A percentile compares a stretch with the other conserved stretches of the same genome.
phyloP scores from a whole-genome alignment of 2,113 vertebrate genomes.

The Ammospiza nelsoni region DNA sequence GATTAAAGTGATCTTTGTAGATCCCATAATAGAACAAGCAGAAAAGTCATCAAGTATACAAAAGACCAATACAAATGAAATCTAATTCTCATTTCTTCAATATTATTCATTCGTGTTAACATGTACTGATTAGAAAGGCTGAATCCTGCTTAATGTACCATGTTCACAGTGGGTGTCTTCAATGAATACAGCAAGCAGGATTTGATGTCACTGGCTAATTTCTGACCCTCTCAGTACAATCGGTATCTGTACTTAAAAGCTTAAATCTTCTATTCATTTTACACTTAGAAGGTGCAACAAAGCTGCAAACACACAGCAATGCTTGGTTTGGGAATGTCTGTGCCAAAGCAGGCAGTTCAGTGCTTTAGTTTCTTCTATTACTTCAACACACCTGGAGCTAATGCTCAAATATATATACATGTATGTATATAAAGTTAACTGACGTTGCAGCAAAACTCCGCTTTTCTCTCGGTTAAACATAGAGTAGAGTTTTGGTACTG shows the following conservation, averaged over 20 bases:
- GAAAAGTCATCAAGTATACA: background rate
- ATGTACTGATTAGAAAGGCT: background rate
- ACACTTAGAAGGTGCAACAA: background rate
- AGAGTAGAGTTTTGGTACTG: background rate
- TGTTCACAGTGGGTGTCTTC: background rate
- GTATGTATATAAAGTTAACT: background rate
- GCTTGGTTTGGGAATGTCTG: background rate
- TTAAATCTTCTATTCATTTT: background rate
- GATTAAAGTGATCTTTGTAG: background rate
- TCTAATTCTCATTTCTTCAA: background rate
- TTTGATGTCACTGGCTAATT: background rate
- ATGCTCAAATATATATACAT: rapidly evolving
- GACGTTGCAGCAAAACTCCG: background rate
- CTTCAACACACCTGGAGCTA: background rate
- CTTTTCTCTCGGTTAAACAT: background rate
- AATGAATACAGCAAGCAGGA: background rate
- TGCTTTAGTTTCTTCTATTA: background rate
- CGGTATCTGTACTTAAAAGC: background rate
- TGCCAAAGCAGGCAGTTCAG: background rate
- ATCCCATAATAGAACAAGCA: background rate
- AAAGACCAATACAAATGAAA: background rate
- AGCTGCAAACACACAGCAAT: background rate
- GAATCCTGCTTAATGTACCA: background rate
- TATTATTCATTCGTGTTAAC: background rate
- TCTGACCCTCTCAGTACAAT: background rate